Evolutionary conservation across 2,888 invertebrate species (phyloP).

Genomic region (Cantharis nigra): DNA sequence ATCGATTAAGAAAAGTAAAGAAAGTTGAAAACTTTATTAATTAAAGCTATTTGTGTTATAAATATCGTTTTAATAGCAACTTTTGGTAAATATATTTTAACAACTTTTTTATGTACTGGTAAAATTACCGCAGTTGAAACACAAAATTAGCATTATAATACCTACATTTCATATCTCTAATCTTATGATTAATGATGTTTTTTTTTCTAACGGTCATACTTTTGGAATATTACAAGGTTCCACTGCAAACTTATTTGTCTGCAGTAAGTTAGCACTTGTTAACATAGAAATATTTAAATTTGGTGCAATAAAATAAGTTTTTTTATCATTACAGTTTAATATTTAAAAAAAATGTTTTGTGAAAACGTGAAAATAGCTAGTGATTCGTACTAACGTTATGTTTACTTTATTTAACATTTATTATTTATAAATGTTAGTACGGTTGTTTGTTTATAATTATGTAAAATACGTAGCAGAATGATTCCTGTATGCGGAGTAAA

Average conservation of each 20-base stretch:
- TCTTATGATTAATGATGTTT: slow-evolving; percentile 3
- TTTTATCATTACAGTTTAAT: slow-evolving; percentile 19
- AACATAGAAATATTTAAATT: slow-evolving; percentile 20
- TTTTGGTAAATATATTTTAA: slow-evolving; percentile 1
- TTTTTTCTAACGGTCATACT: background rate
- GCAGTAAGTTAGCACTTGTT: slow-evolving; percentile 15
- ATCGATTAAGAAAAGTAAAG: background rate
- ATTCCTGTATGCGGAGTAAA: slow-evolving; percentile 30
- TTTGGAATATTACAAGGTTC: background rate
- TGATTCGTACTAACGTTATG: slow-evolving; percentile 42
- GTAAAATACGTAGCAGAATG: slow-evolving; percentile 39
- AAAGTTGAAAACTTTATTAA: background rate
- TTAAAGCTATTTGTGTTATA: background rate
- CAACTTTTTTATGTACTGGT: background rate
- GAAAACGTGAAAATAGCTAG: slow-evolving; percentile 36
- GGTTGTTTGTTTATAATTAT: slow-evolving; percentile 40
- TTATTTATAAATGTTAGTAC: slow-evolving; percentile 39
- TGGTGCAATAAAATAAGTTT: slow-evolving; percentile 30
- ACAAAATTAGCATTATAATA: slow-evolving; percentile 4
- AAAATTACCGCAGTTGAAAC: background rate
- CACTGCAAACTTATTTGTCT: slow-evolving; percentile 1
- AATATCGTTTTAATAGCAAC: background rate
- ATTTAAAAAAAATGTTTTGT: slow-evolving; percentile 14
- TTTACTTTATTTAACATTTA: slow-evolving; percentile 30
- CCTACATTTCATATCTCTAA: slow-evolving; percentile 1